Evolutionary conservation across 2,113 vertebrate genomes (phyloP).

Genomic region (Cyprinus carpio): DNA sequence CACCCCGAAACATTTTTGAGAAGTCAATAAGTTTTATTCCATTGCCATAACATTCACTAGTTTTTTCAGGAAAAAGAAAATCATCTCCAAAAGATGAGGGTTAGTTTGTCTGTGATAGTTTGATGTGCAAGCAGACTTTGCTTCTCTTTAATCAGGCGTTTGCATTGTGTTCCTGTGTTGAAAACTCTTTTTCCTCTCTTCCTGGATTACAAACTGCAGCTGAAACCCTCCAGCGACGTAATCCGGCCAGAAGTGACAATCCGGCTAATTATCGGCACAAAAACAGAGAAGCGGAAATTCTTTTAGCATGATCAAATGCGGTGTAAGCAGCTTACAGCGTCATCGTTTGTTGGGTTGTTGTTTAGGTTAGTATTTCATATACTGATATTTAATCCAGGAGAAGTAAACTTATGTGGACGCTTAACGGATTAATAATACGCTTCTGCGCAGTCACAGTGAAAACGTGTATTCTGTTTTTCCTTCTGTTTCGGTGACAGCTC

Average conservation of each 20-base stretch:
- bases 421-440: conserved; percentile 75
- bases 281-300: conserved; percentile 73
- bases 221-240: conserved; percentile 67
- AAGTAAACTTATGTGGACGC: conserved; percentile 72
- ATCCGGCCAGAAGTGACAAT: conserved; percentile 67
- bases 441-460: background rate
- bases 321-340: conserved; percentile 68
- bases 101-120: conserved; percentile 52
- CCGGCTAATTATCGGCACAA: conserved; percentile 51
- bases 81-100: background rate
- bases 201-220: conserved; percentile 65
- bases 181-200: conserved; percentile 57
- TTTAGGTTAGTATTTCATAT: conserved; percentile 71
- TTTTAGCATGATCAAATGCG: conserved; percentile 66
- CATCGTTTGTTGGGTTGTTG: conserved; percentile 69
- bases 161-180: conserved; percentile 65
- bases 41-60: no score
- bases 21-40: no score
- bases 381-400: conserved; percentile 71
- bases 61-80: no score
- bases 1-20: no score
- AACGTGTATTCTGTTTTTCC: background rate
- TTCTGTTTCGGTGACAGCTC: background rate
- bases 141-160: conserved; percentile 66
- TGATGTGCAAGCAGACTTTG: conserved; percentile 52